Percentiles rank a stretch among this genome's conserved stretches.
These are phyloP conservation scores for Lapara coniferarum DNA, from an alignment of 2,888 invertebrate genomes.

Conservation along the genomic window DNA sequence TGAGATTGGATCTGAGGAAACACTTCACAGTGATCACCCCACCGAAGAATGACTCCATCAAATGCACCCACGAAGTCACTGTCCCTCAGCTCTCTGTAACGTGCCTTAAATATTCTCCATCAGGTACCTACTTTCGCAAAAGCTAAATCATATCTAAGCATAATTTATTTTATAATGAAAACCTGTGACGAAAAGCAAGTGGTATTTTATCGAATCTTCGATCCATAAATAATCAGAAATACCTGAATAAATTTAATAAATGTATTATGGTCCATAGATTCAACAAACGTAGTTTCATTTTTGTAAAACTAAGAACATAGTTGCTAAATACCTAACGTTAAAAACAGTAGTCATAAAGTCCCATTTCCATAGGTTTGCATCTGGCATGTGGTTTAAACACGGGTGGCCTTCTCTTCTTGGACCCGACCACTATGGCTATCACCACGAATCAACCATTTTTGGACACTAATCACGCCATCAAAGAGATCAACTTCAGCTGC, in stretches of 20 bases:
- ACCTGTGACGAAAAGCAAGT: too few species aligned
- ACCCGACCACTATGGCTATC: slow-evolving; percentile 82
- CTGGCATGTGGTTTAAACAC: slow-evolving; percentile 84
- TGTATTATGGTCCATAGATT: too few species aligned
- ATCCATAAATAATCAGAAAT: too few species aligned
- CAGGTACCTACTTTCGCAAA: slow-evolving; percentile 67
- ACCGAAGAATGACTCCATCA: slow-evolving; percentile 66
- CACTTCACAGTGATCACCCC: slow-evolving; percentile 59
- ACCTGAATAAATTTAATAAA: too few species aligned
- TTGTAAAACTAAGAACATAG: too few species aligned
- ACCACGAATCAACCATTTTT: slow-evolving; percentile 70
- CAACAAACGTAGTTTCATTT: too few species aligned
- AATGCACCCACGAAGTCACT: slow-evolving; percentile 50
- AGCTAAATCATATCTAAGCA: background rate
- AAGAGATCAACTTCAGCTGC: slow-evolving; percentile 78
- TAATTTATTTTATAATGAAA: background rate
- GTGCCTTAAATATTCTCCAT: slow-evolving; percentile 82
- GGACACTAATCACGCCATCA: slow-evolving; percentile 72
- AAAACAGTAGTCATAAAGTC: background rate
- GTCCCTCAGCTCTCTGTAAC: slow-evolving; percentile 62
- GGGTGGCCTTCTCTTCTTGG: slow-evolving; percentile 84
- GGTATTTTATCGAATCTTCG: too few species aligned
- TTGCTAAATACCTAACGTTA: too few species aligned
- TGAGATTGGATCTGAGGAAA: slow-evolving; percentile 58
- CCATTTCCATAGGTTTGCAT: slow-evolving; percentile 69